Evolutionary conservation across 2,888 invertebrate genomes (phyloP), one percentile per base, ranked within the genome.

Genomic region (Frankliniella intonsa): DNA sequence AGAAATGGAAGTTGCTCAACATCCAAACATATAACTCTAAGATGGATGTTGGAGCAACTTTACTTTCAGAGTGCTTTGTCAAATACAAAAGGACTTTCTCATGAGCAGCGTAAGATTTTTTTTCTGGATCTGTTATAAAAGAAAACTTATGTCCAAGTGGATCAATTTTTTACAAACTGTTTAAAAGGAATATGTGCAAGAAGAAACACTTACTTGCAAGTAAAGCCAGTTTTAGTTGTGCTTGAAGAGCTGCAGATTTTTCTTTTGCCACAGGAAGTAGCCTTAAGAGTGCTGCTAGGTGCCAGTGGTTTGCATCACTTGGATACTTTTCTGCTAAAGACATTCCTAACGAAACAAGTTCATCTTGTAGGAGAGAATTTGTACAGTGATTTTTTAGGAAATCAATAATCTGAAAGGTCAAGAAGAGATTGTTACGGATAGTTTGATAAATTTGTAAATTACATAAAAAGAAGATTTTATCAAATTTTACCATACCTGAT

Each of bases 21-120:
- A 80, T 65, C 83, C 83, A 83, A 10, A 82, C 83, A 80, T 83
- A 83, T n/a, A 83, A 50, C 55, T 83, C 82, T 19, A 83, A 38
- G 22, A 83, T 80, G 19, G 83, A 81, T 17, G 81, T 83, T n/a
- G 82, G 80, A 19, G 82, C 83, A 14, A 80, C 81, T 80, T 83
- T 83, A 12, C 82, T 65, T 51, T 82, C 82, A 12, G 83, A 83
- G 82, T 82, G 83, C 80, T 83, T 83, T 12, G 69, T 76, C 17
- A 83, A 80, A 22, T 80, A 62, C n/a, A 27, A 27, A 22, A 80
- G 38, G 27, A 82, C 80, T 79, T 82, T 82, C 7, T 69, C 17
- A n/a, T 69, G 55, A 27, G 81, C 81, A 1, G 49, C 62, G 50
- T 80, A 22, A 62, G 25, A 2, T 80, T 49, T 55, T 69, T 25